Evolutionary conservation across 2,888 invertebrate genomes (phyloP).

Genomic region (Pachliopta kotzebuea): DNA sequence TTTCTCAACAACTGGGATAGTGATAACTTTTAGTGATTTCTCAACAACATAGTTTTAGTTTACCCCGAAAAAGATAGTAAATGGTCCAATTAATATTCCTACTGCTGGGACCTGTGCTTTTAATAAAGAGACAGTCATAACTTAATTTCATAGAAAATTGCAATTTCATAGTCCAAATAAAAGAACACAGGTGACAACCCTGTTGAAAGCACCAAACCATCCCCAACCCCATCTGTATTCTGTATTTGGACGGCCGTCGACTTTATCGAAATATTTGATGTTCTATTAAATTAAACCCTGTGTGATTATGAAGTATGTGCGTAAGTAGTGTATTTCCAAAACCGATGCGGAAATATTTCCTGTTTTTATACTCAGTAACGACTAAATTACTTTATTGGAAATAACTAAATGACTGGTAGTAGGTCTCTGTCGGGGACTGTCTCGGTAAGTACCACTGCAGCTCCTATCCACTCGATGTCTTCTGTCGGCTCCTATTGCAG

Average conservation of each 20-base stretch:
- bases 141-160: too few species aligned
- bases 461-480: too few species aligned
- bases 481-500: too few species aligned
- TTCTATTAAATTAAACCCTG: slow-evolving; percentile 39
- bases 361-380: too few species aligned
- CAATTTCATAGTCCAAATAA: neutral
- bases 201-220: neutral
- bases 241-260: slow-evolving; percentile 35
- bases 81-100: too few species aligned
- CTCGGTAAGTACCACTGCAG: too few species aligned
- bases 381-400: too few species aligned
- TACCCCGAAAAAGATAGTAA: slow-evolving; percentile 23
- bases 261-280: slow-evolving; percentile 36
- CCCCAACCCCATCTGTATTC: slow-evolving; percentile 33
- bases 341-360: slow-evolving; percentile 1
- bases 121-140: too few species aligned
- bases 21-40: slow-evolving; percentile 16
- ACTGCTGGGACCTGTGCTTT: too few species aligned
- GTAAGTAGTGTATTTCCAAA: slow-evolving; percentile 34
- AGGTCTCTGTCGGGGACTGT: too few species aligned
- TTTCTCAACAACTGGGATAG: too few species aligned
- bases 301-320: slow-evolving; percentile 34
- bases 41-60: slow-evolving; percentile 14
- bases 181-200: neutral
- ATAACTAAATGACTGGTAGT: too few species aligned